Evolutionary conservation across 2,797 vertebrate species (phyloP).

Genomic region (Acanthurus tractus): DNA sequence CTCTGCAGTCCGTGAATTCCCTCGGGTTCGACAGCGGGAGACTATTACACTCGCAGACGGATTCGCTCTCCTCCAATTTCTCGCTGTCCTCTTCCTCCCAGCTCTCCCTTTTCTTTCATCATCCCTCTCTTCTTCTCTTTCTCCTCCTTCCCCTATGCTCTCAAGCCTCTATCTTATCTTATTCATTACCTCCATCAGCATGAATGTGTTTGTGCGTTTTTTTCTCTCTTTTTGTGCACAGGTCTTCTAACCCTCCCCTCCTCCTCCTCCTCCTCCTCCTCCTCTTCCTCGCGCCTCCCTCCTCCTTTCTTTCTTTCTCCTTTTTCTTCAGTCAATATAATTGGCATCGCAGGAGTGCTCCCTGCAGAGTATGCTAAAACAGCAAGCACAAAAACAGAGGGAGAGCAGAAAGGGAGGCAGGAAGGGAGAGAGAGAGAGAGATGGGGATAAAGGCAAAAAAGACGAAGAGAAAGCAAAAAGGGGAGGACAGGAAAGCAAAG

Average conservation of each 20-base stretch:
- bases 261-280: conserved; percentile 6
- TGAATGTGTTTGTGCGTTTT: conserved; percentile 62
- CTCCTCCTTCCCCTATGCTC: conserved; percentile 35
- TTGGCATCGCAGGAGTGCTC: conserved; percentile 86
- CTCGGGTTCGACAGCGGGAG: conserved; percentile 83
- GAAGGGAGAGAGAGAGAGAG: conserved; percentile 48
- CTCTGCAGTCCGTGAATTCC: conserved; percentile 85
- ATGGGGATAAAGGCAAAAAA: too few relatives aligned
- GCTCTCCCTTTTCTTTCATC: conserved; percentile 65
- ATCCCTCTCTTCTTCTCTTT: conserved; percentile 51
- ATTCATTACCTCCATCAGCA: conserved; percentile 56
- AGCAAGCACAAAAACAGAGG: conserved; percentile 78
- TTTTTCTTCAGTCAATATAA: conserved; percentile 86
- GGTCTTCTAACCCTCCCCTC: conserved; percentile 52
- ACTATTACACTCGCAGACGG: conserved; percentile 87
- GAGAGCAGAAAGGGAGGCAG: conserved; percentile 59
- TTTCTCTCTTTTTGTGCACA: conserved; percentile 22
- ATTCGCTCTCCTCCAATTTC: conserved; percentile 88
- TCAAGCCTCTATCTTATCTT: conserved; percentile 41
- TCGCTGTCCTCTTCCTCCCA: conserved; percentile 81
- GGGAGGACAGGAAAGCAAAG: conserved; percentile 50
- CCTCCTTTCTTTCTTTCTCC: conserved; percentile 53
- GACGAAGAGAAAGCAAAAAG: conserved; percentile 35
- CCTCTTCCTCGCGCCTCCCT: conserved; percentile 35
- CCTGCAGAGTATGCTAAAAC: conserved; percentile 86